Percentiles rank a stretch among this genome's conserved stretches.
These are phyloP conservation scores for Takifugu ocellatus DNA, from an alignment of 2,797 vertebrate genomes.

Conservation along the genomic window DNA sequence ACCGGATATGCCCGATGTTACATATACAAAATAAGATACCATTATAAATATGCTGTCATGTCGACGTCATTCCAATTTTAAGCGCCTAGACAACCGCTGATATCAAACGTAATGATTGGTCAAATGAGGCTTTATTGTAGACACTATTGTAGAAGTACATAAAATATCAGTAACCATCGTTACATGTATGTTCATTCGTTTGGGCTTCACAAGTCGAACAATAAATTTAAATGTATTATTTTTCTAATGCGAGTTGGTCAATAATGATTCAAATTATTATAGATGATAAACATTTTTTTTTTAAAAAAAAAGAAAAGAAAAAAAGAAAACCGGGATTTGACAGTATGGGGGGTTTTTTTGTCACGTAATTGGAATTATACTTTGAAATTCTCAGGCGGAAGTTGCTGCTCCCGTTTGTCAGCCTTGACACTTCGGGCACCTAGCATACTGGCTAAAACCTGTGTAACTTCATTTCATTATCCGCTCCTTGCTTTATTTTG, in stretches of 20 bases:
- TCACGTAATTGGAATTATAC: conserved; percentile 4
- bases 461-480: not conserved
- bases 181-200: too few species aligned
- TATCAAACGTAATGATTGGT: too few species aligned
- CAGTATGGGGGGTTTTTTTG: not conserved
- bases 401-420: accelerated
- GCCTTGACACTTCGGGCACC: not conserved
- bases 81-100: too few species aligned
- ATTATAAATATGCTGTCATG: not conserved
- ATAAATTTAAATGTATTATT: too few species aligned
- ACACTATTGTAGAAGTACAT: too few species aligned
- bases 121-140: too few species aligned
- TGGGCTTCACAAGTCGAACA: too few species aligned
- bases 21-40: conserved; percentile 26
- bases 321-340: not conserved
- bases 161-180: too few species aligned
- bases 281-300: not conserved
- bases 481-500: not conserved
- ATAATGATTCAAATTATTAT: not conserved
- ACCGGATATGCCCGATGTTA: not conserved
- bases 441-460: conserved; percentile 54
- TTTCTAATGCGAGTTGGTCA: too few species aligned
- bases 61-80: too few species aligned
- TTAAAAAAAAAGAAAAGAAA: not conserved
- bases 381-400: conserved; percentile 32